Conservation (phyloP, 2,797 vertebrate species). For the Acrossocheilus wenchowensis region DNA sequence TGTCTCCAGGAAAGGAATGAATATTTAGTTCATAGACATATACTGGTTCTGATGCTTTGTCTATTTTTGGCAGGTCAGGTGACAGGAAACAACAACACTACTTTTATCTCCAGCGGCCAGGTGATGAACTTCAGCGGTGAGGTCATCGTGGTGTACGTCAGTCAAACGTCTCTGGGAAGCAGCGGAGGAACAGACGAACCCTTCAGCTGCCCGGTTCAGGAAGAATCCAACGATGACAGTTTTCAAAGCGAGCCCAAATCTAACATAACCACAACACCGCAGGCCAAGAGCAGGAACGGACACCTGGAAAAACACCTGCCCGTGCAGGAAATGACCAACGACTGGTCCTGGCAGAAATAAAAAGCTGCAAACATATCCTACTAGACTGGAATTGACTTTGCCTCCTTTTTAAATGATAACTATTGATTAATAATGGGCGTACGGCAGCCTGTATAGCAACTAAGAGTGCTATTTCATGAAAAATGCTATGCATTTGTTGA, state of each 20-base stretch:
- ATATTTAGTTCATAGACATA: constrained; percentile 22
- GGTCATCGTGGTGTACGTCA: constrained; percentile 95
- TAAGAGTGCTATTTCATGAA: constrained; percentile 72
- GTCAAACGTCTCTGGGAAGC: constrained; percentile 86
- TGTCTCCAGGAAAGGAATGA: constrained; percentile 41
- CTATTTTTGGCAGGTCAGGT: constrained; percentile 83
- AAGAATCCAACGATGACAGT: constrained; percentile 84
- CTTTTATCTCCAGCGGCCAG: constrained; percentile 96
- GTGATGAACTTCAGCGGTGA: constrained; percentile 99
- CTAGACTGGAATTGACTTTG: constrained; percentile 34
- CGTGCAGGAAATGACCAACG: constrained; percentile 73
- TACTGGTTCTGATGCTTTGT: not conserved
- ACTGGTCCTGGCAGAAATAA: constrained; percentile 65
- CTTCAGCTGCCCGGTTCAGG: constrained; percentile 89
- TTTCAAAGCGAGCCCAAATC: constrained; percentile 78
- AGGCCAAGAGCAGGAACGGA: constrained; percentile 57
- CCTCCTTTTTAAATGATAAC: not conserved
- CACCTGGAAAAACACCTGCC: constrained; percentile 71
- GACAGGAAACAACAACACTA: constrained; percentile 95
- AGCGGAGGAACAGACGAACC: constrained; percentile 75
- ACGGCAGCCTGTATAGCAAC: constrained; percentile 54
- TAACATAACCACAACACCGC: constrained; percentile 53
- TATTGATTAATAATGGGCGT: constrained; percentile 22
- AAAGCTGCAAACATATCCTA: constrained; percentile 25
- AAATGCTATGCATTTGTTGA: constrained; percentile 89